phyloP scores from a whole-genome alignment of 35 echinoderm and acorn worm genomes.

The Heliocidaris tuberculata region DNA sequence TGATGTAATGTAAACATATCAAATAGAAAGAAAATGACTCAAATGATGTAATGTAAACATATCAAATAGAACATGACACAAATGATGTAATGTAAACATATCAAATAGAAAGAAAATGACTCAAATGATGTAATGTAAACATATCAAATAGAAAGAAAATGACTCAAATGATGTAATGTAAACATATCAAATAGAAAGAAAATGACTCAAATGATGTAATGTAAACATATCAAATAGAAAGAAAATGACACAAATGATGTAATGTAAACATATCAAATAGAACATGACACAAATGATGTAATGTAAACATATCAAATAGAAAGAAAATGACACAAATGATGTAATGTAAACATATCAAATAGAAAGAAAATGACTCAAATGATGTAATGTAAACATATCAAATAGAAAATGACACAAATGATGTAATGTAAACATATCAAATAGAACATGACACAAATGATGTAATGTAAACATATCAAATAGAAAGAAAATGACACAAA shows the following conservation, averaged over 20 bases:
- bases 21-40: no score
- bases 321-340: no score
- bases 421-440: conserved; percentile 14
- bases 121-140: conserved; percentile 36
- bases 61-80: background rate
- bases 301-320: background rate
- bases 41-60: conserved; percentile 30
- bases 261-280: background rate
- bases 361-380: no score
- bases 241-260: no score
- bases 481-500: no score
- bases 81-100: conserved; percentile 30
- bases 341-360: background rate
- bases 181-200: background rate
- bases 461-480: conserved; percentile 14
- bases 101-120: no score
- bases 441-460: no score
- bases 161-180: no score
- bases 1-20: conserved; percentile 20
- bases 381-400: conserved; percentile 20
- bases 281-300: no score
- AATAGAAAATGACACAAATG: no score
- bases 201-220: no score
- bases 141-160: background rate
- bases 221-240: background rate